A percentile compares a stretch with the other conserved stretches of the same genome.
Conservation (phyloP, 2,888 invertebrate genomes). For the Cynaeus angustus region DNA sequence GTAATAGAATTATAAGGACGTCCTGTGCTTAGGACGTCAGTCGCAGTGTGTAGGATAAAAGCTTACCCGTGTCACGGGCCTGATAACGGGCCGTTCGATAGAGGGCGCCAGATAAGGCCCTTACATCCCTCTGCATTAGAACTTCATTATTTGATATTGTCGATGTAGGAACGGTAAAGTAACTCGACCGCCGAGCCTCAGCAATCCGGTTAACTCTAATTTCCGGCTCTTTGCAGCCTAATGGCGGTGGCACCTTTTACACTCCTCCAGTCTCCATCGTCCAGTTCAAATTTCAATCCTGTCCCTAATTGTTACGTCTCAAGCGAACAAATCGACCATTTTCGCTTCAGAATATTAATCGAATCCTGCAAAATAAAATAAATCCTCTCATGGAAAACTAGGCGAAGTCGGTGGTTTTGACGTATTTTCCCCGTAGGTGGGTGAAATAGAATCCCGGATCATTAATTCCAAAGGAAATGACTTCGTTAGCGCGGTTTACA, state of each 20-base stretch:
- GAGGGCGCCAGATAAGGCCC: slow-evolving; percentile 53
- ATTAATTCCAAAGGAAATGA: slow-evolving; percentile 45
- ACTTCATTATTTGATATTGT: slow-evolving; percentile 52
- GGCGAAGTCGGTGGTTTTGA: slow-evolving; percentile 28
- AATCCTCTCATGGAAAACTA: slow-evolving; percentile 15
- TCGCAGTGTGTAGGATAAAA: slow-evolving; percentile 56
- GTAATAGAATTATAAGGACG: slow-evolving; percentile 69
- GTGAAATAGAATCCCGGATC: slow-evolving; percentile 46
- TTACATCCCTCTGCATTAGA: slow-evolving; percentile 51
- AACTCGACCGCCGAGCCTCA: slow-evolving; percentile 37
- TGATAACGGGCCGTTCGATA: slow-evolving; percentile 52
- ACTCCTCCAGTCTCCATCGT: no score
- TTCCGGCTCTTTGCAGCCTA: slow-evolving; percentile 47
- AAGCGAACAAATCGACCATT: slow-evolving; percentile 4
- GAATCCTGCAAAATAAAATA: slow-evolving; percentile 19
- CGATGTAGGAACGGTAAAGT: slow-evolving; percentile 46
- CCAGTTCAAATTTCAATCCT: slow-evolving; percentile 11
- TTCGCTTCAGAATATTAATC: slow-evolving; percentile 24
- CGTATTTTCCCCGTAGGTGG: slow-evolving; percentile 42
- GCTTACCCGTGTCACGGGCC: slow-evolving; percentile 54
- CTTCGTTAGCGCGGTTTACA: slow-evolving; percentile 47
- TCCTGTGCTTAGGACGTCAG: slow-evolving; percentile 60
- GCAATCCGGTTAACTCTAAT: slow-evolving; percentile 49
- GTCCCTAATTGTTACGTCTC: slow-evolving; percentile 5
- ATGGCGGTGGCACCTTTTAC: slow-evolving; percentile 42